phyloP scores from a whole-genome alignment of 2,797 vertebrate species.

The Cirrhinus mrigala region DNA sequence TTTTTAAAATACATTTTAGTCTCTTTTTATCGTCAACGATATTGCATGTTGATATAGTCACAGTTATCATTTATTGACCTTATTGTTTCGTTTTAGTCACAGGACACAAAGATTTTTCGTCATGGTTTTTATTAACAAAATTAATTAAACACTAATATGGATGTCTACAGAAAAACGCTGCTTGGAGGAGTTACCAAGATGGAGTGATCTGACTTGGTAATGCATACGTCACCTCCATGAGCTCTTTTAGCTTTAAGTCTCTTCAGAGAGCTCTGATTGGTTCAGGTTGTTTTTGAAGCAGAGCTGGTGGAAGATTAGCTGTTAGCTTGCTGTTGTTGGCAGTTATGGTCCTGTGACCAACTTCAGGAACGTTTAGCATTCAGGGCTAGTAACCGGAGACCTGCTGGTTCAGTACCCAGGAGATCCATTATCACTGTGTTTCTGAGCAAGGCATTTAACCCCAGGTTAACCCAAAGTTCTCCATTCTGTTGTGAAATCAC shows the following conservation, averaged over 20 bases:
- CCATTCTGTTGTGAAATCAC: constrained; percentile 6
- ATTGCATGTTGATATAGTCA: too few relatives aligned
- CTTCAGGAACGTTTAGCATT: constrained; percentile 12
- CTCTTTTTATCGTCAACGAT: too few relatives aligned
- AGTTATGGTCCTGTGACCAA: constrained; percentile 42
- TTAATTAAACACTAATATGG: too few relatives aligned
- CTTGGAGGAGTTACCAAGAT: not conserved
- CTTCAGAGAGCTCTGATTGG: not conserved
- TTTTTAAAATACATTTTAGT: too few relatives aligned
- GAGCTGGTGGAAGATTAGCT: constrained; percentile 28
- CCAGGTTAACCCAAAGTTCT: not conserved
- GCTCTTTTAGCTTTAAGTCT: not conserved
- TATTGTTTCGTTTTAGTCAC: too few relatives aligned
- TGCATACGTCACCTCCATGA: not conserved
- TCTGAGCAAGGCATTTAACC: not conserved
- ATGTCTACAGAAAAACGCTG: not conserved
- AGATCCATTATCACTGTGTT: constrained; percentile 13
- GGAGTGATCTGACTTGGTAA: not conserved
- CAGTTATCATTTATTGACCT: too few relatives aligned
- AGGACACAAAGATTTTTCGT: too few relatives aligned
- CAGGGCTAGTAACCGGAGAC: not conserved
- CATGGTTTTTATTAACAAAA: too few relatives aligned
- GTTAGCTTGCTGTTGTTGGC: constrained; percentile 48
- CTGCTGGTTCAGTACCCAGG: not conserved
- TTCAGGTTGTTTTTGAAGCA: constrained; percentile 38